Conservation (phyloP, 2,797 vertebrate species). For the Scomberomorus guttatus region DNA sequence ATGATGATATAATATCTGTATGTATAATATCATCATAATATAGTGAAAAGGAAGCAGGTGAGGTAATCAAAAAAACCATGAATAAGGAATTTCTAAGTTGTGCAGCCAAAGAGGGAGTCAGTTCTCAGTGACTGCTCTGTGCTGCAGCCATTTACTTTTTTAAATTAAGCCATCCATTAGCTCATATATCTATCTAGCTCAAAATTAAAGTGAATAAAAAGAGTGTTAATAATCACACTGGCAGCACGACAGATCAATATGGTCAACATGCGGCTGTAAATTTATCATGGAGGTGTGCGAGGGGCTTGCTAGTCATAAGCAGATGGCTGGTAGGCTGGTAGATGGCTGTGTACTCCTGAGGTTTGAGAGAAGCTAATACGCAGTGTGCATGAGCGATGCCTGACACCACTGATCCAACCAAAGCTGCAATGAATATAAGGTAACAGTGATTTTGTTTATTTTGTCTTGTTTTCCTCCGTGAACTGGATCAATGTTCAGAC, state of each 20-base stretch:
- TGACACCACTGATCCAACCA: neutral
- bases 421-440: neutral
- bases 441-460: neutral
- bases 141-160: conserved; percentile 48
- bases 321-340: conserved; percentile 33
- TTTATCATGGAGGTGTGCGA: conserved; percentile 37
- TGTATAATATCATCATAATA: conserved; percentile 19
- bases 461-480: neutral
- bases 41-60: conserved; percentile 13
- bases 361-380: neutral
- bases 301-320: conserved; percentile 8
- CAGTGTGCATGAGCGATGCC: neutral
- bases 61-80: conserved; percentile 38
- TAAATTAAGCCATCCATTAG: conserved; percentile 59
- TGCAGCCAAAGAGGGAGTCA: neutral
- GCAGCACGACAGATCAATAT: conserved; percentile 63
- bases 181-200: conserved; percentile 51
- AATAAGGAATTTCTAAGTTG: conserved; percentile 43
- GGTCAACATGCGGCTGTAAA: conserved; percentile 52
- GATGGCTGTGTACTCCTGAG: neutral
- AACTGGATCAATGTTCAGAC: neutral
- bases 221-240: conserved; percentile 51
- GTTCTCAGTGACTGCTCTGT: conserved; percentile 7
- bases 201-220: conserved; percentile 54
- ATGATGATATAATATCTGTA: too few relatives aligned